Conservation (phyloP, 1,140 invertebrate species). For the Lanistes nyassanus region DNA sequence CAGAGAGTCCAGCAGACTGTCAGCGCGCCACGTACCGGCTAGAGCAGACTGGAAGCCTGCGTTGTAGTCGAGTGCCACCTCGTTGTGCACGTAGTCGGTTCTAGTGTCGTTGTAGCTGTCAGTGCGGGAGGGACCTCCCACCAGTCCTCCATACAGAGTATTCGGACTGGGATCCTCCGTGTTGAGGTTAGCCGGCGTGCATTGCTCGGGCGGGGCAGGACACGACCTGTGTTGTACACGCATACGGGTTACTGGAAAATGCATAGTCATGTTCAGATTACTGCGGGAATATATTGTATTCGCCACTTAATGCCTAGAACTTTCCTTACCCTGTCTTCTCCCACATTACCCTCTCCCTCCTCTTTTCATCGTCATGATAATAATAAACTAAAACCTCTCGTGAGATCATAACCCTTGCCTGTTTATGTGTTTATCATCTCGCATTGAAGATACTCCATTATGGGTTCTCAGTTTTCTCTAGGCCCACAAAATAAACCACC, state of each 20-base stretch:
- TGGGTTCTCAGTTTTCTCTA: neutral
- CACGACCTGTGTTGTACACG: conserved; percentile 37
- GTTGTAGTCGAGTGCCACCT: conserved; percentile 67
- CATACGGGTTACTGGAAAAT: neutral
- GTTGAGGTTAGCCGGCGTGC: conserved; percentile 34
- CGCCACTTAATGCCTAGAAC: too few relatives aligned
- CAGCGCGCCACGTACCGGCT: conserved; percentile 37
- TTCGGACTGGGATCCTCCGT: conserved; percentile 51
- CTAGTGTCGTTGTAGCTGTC: conserved; percentile 62
- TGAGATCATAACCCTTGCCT: too few relatives aligned
- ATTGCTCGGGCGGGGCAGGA: conserved; percentile 31
- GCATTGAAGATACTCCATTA: too few relatives aligned
- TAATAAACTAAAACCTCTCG: too few relatives aligned
- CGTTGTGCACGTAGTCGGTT: conserved; percentile 62
- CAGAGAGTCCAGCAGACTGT: neutral
- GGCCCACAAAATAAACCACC: neutral
- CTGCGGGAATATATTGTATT: too few relatives aligned
- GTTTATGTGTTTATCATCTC: too few relatives aligned
- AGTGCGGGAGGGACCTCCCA: conserved; percentile 64
- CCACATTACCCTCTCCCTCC: too few relatives aligned
- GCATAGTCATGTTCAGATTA: too few relatives aligned
- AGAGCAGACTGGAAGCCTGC: conserved; percentile 63
- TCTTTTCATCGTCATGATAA: too few relatives aligned
- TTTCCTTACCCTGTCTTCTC: too few relatives aligned
- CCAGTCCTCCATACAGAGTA: conserved; percentile 65